Percentiles rank a stretch among this genome's conserved stretches.
Evolutionary conservation across 2,113 vertebrate species (phyloP).

Genomic region (Haliaeetus leucogaster): DNA sequence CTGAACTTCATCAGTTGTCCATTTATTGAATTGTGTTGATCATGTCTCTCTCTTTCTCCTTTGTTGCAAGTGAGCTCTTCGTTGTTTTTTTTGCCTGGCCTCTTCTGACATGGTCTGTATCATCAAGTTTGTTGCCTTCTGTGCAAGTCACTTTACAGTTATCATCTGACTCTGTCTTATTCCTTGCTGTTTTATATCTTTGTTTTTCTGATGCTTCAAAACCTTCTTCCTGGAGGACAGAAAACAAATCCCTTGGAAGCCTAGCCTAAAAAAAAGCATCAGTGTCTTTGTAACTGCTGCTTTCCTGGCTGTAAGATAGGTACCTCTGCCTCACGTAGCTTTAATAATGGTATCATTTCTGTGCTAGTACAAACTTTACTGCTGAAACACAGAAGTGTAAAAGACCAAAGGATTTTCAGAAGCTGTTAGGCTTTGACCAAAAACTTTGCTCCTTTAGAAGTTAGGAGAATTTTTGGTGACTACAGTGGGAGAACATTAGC

Average conservation of each 20-base stretch:
- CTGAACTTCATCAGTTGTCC: background rate
- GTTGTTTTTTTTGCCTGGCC: background rate
- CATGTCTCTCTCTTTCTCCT: background rate
- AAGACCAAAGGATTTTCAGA: background rate
- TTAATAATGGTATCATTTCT: background rate
- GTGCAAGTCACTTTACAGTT: background rate
- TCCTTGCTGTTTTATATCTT: background rate
- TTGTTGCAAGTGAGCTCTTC: background rate
- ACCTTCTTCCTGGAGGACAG: conserved; percentile 50
- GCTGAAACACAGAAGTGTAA: background rate
- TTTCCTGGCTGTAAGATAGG: background rate
- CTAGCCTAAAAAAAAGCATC: background rate
- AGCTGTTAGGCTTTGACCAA: background rate
- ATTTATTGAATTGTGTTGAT: background rate
- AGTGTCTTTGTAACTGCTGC: background rate
- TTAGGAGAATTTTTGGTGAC: background rate
- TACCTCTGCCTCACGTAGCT: background rate
- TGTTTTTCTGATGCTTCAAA: background rate
- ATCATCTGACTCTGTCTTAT: background rate
- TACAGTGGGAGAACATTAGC: background rate
- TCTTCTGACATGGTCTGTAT: background rate
- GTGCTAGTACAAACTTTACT: background rate
- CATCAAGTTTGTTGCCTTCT: background rate
- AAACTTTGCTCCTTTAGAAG: background rate
- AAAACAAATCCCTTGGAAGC: background rate